Evolutionary conservation across 2,888 invertebrate genomes (phyloP).

Genomic region (Pristionchus exspectatus): DNA sequence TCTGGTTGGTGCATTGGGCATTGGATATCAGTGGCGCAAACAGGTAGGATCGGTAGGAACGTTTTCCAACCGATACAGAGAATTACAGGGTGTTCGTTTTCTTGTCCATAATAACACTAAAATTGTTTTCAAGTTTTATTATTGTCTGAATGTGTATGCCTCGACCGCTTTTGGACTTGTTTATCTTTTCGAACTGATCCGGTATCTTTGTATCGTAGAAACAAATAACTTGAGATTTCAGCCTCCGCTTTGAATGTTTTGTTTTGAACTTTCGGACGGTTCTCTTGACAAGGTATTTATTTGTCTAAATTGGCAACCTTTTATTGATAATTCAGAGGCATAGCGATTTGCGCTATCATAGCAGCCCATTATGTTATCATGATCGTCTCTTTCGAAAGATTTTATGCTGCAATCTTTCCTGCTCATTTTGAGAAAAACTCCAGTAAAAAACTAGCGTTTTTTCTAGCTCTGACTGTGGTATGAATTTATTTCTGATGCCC

Average conservation of each 20-base stretch:
- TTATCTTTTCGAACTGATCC: background rate
- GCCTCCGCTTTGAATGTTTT: background rate
- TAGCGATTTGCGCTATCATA: background rate
- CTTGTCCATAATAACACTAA: background rate
- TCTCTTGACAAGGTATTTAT: background rate
- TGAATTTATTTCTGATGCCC: background rate
- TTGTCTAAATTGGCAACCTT: background rate
- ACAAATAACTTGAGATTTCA: too few relatives aligned
- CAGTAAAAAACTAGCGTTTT: background rate
- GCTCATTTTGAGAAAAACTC: conserved; percentile 14
- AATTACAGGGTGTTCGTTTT: conserved; percentile 4
- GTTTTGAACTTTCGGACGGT: background rate
- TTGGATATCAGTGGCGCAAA: background rate
- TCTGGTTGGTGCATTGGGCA: background rate
- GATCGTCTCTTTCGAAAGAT: background rate
- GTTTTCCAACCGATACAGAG: too few relatives aligned
- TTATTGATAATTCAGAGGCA: background rate
- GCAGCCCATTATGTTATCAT: background rate
- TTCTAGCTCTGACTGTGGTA: background rate
- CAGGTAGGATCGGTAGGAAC: too few relatives aligned
- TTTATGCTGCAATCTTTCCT: background rate
- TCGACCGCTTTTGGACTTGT: background rate
- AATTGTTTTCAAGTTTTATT: conserved; percentile 10
- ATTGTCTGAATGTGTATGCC: background rate
- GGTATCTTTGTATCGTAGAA: background rate